Evolutionary conservation across 1,140 invertebrate species (phyloP).

Genomic region (Sarcophaga peregrina): DNA sequence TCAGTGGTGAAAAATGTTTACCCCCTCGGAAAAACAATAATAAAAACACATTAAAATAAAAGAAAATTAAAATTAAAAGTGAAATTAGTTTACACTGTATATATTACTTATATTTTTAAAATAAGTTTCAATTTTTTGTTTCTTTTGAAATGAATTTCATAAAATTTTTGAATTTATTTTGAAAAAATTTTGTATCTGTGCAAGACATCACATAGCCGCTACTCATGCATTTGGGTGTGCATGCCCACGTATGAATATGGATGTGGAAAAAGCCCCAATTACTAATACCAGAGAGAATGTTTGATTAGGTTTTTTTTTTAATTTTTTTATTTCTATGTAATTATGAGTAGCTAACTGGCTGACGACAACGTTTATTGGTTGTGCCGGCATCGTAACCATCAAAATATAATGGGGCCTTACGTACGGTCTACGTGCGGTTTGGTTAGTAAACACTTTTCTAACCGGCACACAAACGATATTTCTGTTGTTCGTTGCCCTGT

Average conservation of each 20-base stretch:
- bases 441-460: not conserved
- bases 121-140: not conserved
- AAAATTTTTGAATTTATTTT: not conserved
- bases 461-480: not conserved
- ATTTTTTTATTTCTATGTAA: not conserved
- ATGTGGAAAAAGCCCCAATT: not conserved
- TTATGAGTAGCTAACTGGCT: not conserved
- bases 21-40: not conserved
- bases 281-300: slow-evolving; percentile 2
- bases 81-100: not conserved
- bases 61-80: slow-evolving; percentile 14
- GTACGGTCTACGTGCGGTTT: slow-evolving; percentile 16
- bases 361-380: not conserved
- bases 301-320: no score
- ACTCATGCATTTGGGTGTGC: no score
- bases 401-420: not conserved
- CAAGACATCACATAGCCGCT: not conserved
- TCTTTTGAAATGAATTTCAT: not conserved
- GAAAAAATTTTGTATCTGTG: not conserved
- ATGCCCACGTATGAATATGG: not conserved
- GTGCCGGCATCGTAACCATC: not conserved
- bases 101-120: no score
- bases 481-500: no score
- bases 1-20: not conserved
- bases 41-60: not conserved